A percentile compares a stretch with the other conserved stretches of the same genome.
These are phyloP conservation scores for Leucophenga montana DNA, from an alignment of 2,888 invertebrate species.

Conservation along the genomic window DNA sequence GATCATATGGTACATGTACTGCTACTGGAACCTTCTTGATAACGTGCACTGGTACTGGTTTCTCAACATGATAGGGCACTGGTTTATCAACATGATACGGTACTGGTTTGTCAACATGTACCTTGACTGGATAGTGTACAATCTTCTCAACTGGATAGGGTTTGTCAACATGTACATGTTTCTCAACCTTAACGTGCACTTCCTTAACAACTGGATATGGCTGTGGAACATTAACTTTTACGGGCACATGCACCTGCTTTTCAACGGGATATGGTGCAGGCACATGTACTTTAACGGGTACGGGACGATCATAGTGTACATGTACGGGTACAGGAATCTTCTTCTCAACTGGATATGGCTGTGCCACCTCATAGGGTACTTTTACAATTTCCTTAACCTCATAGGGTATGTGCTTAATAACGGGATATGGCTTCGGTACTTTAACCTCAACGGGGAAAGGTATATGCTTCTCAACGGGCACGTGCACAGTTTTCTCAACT, in stretches of 20 bases:
- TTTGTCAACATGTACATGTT: conserved; percentile 83
- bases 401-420: conserved; percentile 80
- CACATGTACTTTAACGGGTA: conserved; percentile 82
- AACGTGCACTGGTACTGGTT: conserved; percentile 78
- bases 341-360: conserved; percentile 86
- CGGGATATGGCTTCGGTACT: conserved; percentile 82
- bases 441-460: conserved; percentile 78
- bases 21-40: conserved; percentile 79
- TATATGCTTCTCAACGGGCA: conserved; percentile 79
- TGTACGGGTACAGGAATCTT: conserved; percentile 83
- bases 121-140: conserved; percentile 82
- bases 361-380: conserved; percentile 84
- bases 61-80: conserved; percentile 79
- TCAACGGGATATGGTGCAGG: conserved; percentile 80
- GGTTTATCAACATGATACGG: conserved; percentile 78
- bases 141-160: conserved; percentile 83
- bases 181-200: conserved; percentile 80
- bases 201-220: conserved; percentile 82
- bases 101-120: conserved; percentile 80
- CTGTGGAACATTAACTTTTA: conserved; percentile 83
- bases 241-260: conserved; percentile 81
- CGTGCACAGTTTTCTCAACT: conserved; percentile 78
- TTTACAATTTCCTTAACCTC: conserved; percentile 86
- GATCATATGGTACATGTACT: conserved; percentile 77
- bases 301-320: conserved; percentile 83